phyloP scores from a whole-genome alignment of 2,888 invertebrate species.

The Atethmia centrago region DNA sequence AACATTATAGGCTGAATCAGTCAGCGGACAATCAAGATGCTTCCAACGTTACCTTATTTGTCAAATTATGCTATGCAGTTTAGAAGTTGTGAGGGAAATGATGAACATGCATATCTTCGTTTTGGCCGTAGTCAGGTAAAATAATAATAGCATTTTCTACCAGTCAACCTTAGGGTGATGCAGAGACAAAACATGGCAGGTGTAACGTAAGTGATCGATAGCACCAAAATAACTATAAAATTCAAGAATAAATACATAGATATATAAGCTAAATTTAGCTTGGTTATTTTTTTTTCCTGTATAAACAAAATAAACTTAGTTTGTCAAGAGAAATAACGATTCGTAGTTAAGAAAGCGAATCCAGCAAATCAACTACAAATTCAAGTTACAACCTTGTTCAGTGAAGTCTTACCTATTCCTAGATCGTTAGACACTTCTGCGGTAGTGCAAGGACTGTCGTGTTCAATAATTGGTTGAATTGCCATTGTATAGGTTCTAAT shows the following conservation, averaged over 20 bases:
- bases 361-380: not conserved
- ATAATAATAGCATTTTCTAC: no score
- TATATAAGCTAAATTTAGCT: no score
- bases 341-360: not conserved
- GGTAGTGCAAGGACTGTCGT: conserved; percentile 21
- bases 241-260: not conserved
- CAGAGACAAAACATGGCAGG: not conserved
- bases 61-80: no score
- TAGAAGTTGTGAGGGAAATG: no score
- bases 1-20: no score
- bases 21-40: no score
- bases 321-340: no score
- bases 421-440: conserved; percentile 39
- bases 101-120: no score
- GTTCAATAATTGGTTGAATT: conserved; percentile 48
- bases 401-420: not conserved
- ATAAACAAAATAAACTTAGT: no score
- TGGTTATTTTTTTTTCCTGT: no score
- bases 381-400: not conserved
- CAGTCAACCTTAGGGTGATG: not conserved
- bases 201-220: not conserved
- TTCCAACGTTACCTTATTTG: no score
- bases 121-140: no score
- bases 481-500: conserved; percentile 43
- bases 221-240: not conserved